These are phyloP conservation scores for Temnothorax rugatulus DNA, from an alignment of 2,888 invertebrate species.

Conservation along the genomic window DNA sequence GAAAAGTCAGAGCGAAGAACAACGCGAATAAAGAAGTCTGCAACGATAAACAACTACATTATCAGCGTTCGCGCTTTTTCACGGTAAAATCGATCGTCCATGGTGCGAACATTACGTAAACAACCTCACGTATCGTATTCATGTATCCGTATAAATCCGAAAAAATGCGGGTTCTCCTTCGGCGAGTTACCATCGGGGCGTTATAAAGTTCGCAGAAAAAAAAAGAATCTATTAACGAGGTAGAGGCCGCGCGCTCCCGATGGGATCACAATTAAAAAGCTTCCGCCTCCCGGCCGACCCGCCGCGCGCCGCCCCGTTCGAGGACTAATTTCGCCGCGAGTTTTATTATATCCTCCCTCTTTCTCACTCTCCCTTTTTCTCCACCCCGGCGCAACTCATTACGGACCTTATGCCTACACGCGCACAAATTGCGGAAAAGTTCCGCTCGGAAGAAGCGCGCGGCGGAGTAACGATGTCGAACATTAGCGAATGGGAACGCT, in stretches of 20 bases:
- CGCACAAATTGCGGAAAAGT: constrained; percentile 66
- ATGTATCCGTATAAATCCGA: constrained; percentile 58
- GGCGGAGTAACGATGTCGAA: constrained; percentile 41
- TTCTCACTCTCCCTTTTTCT: neutral
- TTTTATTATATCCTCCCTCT: constrained; percentile 70
- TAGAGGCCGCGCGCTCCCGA: constrained; percentile 64
- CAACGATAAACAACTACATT: constrained; percentile 4
- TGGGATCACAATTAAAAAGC: constrained; percentile 75
- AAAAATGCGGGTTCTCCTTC: constrained; percentile 51
- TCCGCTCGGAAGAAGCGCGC: constrained; percentile 39
- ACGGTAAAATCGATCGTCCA: neutral
- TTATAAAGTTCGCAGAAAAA: constrained; percentile 60
- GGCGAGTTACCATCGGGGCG: constrained; percentile 58
- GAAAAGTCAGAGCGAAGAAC: neutral
- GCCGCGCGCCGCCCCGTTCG: constrained; percentile 45
- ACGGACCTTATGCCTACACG: constrained; percentile 64
- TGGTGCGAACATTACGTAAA: constrained; percentile 13
- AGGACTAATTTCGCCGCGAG: constrained; percentile 70
- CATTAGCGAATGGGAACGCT: constrained; percentile 47
- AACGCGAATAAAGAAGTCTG: neutral
- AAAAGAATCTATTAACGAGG: constrained; percentile 73
- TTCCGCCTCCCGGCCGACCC: constrained; percentile 54
- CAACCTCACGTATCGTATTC: constrained; percentile 28
- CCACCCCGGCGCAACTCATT: constrained; percentile 63
- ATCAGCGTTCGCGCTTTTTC: neutral